phyloP scores from a whole-genome alignment of 2,888 invertebrate genomes.

The Fragum fragum region DNA sequence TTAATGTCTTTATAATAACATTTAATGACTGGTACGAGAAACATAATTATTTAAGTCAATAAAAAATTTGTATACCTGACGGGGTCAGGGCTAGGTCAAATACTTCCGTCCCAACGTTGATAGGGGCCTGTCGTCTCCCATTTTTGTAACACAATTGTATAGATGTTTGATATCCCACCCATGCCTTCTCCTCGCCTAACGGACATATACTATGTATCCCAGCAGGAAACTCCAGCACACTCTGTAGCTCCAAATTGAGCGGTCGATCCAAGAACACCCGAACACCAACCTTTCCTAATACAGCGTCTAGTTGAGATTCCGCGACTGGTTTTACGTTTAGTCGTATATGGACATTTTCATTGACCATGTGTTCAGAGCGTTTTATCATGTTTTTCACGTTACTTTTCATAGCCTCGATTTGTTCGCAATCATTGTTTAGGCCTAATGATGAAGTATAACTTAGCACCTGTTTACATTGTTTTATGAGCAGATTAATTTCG shows the following conservation, averaged over 20 bases:
- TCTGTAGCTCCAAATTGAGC: slow-evolving; percentile 33
- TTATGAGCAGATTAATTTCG: slow-evolving; percentile 31
- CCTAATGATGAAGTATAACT: neutral
- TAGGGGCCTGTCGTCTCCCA: slow-evolving; percentile 33
- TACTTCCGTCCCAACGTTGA: slow-evolving; percentile 54
- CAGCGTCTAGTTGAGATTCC: slow-evolving; percentile 44
- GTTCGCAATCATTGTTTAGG: neutral
- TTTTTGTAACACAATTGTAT: slow-evolving; percentile 58
- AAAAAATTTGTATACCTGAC: neutral
- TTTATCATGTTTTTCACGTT: slow-evolving; percentile 47
- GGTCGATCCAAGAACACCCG: slow-evolving; percentile 58
- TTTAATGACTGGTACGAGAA: no score
- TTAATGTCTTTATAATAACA: no score
- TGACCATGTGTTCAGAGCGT: slow-evolving; percentile 47
- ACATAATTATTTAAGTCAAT: neutral
- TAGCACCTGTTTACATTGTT: slow-evolving; percentile 33
- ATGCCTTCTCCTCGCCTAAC: slow-evolving; percentile 39
- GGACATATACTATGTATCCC: slow-evolving; percentile 65
- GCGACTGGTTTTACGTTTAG: slow-evolving; percentile 49
- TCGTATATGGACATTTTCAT: slow-evolving; percentile 63
- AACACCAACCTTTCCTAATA: slow-evolving; percentile 56
- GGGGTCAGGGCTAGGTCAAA: slow-evolving; percentile 49
- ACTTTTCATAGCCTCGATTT: neutral
- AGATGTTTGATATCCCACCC: slow-evolving; percentile 62
- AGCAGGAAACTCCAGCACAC: slow-evolving; percentile 46